Evolutionary conservation across 2,888 invertebrate species (phyloP).

Genomic region (Biston betularia): DNA sequence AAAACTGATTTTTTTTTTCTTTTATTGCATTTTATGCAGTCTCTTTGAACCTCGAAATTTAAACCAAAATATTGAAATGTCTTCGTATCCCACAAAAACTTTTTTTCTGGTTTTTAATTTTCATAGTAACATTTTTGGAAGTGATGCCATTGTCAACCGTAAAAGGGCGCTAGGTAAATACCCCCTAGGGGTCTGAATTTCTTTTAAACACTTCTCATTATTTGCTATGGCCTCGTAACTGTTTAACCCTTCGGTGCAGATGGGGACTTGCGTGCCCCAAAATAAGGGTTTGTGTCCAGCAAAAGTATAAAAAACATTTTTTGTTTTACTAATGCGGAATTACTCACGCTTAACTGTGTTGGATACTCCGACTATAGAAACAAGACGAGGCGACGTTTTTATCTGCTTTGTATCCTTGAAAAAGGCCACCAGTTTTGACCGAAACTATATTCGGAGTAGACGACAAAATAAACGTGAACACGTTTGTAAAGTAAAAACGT

Average conservation of each 20-base stretch:
- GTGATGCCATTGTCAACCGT: slow-evolving; percentile 57
- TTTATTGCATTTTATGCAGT: too few species aligned
- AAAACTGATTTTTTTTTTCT: too few species aligned
- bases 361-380: too few species aligned
- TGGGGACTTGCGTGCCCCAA: slow-evolving; percentile 65
- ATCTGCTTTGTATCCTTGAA: too few species aligned
- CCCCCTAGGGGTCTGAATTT: slow-evolving; percentile 73
- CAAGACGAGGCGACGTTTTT: too few species aligned
- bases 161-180: slow-evolving; percentile 49
- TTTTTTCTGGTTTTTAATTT: slow-evolving; percentile 19
- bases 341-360: neutral
- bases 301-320: slow-evolving; percentile 2
- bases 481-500: too few species aligned
- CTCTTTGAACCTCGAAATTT: too few species aligned
- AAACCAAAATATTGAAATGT: too few species aligned
- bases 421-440: too few species aligned
- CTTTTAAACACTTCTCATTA: slow-evolving; percentile 81
- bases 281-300: slow-evolving; percentile 42
- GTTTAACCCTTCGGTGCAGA: slow-evolving; percentile 80
- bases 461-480: too few species aligned
- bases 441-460: too few species aligned
- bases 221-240: slow-evolving; percentile 79
- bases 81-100: too few species aligned
- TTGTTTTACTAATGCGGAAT: neutral
- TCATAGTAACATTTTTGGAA: slow-evolving; percentile 17